Base-by-base conservation (phyloP, 1,140 invertebrate species). In the Vollenhovia emeryi region DNA sequence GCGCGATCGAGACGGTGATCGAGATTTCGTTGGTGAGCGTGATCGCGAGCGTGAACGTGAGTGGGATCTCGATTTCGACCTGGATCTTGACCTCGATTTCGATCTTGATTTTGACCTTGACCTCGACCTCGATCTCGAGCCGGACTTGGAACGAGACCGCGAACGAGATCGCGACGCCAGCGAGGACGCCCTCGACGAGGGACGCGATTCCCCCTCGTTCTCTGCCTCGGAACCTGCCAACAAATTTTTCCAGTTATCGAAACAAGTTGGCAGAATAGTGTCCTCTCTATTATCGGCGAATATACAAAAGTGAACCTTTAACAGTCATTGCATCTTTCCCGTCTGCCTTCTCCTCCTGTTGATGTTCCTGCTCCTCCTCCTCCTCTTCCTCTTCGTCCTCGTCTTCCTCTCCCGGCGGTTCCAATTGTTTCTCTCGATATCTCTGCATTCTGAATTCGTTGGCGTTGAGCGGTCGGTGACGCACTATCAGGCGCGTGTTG, bases 391-490 rank as follows among this genome's bases (percentile, higher is more conserved):
- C 95, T 57, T 96, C 95, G 48, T 96, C 97, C 76, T 97, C 97
- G 74, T 98, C 97, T 57, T 97, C 97, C 78, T 98, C 97, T 88
- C 98, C 97, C 89, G 97, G 96, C 24, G 98, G 98, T 92, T 99
- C 98, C 9, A 99, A 94, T 93, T 99, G 98, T 89, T 97, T 97
- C 94, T 99, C 97, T 75, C 98, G 95, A 73, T 97, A 97, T 45
- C 98, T 95, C 92, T 99, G 98, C 96, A 98, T 98, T 86, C 97
- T 96, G 91, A 98, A 97, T 94, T 99, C 99, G 75, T 96, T 95
- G 0, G 97, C 97, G 92, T 98, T 98, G n/a, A 99, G 95, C 6
- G 98, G 97, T 66, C 98, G 95, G 94, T 99, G 99, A 80, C 98
- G 97, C 0, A 99, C 98, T 83, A 99, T 96, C 2, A 99, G 95